A percentile compares a stretch with the other conserved stretches of the same genome.
These are phyloP conservation scores for Passer montanus DNA, from an alignment of 2,113 vertebrate species.

Conservation along the genomic window DNA sequence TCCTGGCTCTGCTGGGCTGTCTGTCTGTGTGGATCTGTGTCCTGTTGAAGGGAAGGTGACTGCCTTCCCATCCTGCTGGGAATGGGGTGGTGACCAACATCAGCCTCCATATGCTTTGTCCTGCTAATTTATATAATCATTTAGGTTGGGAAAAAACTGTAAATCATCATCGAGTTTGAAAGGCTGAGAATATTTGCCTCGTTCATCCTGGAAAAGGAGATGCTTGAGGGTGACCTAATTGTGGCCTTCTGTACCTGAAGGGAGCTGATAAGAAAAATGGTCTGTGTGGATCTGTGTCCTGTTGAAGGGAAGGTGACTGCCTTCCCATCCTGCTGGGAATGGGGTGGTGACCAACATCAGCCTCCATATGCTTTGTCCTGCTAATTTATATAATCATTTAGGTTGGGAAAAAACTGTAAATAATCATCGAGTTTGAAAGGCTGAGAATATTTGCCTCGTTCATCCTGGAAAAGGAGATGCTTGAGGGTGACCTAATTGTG, in stretches of 20 bases:
- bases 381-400: background rate
- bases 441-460: background rate
- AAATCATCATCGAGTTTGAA: background rate
- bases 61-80: background rate
- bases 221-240: background rate
- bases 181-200: background rate
- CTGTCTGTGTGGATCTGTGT: accelerated
- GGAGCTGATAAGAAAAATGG: background rate
- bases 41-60: accelerated
- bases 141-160: background rate
- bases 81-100: background rate
- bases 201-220: background rate
- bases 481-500: background rate
- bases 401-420: background rate
- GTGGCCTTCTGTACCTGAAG: background rate
- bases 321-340: background rate
- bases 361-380: background rate
- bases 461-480: background rate
- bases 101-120: background rate
- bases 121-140: background rate
- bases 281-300: background rate
- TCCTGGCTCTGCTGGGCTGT: background rate
- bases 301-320: accelerated
- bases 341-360: background rate
- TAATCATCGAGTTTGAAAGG: background rate